Evolutionary conservation across 1,140 invertebrate species (phyloP).

Genomic region (Rhyacophila brunnea): DNA sequence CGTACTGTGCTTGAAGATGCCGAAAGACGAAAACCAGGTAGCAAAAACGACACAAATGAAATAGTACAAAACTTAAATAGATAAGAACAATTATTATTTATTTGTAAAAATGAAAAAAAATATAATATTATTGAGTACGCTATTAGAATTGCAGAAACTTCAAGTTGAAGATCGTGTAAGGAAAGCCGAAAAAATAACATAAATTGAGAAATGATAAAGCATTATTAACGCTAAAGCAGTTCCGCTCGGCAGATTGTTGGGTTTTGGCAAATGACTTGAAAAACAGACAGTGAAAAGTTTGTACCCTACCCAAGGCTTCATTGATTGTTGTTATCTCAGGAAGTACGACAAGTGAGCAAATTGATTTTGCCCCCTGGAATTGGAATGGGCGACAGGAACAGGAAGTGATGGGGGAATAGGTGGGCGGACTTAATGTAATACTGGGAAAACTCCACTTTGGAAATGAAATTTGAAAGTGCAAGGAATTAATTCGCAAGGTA

Average conservation of each 20-base stretch:
- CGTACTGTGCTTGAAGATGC: no score
- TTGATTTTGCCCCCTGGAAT: constrained; percentile 30
- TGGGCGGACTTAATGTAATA: constrained; percentile 2
- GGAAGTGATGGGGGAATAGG: no score
- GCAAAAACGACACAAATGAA: no score
- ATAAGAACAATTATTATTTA: no score
- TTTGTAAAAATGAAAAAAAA: background rate
- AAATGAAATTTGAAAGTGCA: no score
- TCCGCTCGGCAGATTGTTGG: constrained; percentile 12
- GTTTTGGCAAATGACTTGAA: constrained; percentile 30
- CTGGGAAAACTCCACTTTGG: constrained; percentile 2
- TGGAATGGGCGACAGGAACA: background rate
- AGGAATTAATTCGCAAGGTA: no score
- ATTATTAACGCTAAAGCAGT: background rate
- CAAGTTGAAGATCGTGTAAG: constrained; percentile 7
- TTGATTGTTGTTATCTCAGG: constrained; percentile 35
- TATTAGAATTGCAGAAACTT: no score
- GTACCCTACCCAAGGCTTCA: constrained; percentile 9
- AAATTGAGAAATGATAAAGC: background rate
- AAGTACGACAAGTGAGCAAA: constrained; percentile 36
- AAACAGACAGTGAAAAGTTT: constrained; percentile 29
- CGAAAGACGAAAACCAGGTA: no score
- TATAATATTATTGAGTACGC: no score
- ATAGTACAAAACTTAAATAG: no score
- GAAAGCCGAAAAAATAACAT: constrained; percentile 19